These are phyloP conservation scores for Brachirus orientalis DNA, from an alignment of 2,113 vertebrate genomes.

Conservation along the genomic window DNA sequence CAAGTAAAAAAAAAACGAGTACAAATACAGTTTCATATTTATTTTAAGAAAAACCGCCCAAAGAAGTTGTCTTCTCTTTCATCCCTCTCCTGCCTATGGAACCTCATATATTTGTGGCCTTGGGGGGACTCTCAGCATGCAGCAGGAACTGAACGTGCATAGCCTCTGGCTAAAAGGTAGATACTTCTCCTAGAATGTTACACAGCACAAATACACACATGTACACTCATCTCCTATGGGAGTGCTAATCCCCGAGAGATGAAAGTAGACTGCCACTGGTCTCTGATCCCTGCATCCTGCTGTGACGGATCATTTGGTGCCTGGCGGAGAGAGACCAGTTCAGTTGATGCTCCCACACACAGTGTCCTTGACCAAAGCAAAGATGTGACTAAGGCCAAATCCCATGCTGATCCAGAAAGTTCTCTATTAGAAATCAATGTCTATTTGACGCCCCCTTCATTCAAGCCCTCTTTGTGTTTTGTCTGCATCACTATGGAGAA, in stretches of 20 bases:
- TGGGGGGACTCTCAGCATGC: slow-evolving; percentile 56
- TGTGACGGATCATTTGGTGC: slow-evolving; percentile 68
- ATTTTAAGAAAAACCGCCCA: slow-evolving; percentile 60
- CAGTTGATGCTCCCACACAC: slow-evolving; percentile 55
- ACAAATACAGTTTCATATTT: slow-evolving; percentile 62
- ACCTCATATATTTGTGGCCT: slow-evolving; percentile 52
- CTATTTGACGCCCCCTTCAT: slow-evolving; percentile 68
- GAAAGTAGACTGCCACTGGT: slow-evolving; percentile 69
- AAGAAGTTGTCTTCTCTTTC: slow-evolving; percentile 59
- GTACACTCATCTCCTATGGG: slow-evolving; percentile 52
- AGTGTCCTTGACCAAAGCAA: slow-evolving; percentile 69
- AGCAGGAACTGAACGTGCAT: slow-evolving; percentile 58
- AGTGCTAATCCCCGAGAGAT: slow-evolving; percentile 73
- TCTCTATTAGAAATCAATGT: slow-evolving; percentile 79
- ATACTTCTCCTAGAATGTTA: slow-evolving; percentile 55
- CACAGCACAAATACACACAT: slow-evolving; percentile 49
- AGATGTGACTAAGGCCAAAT: slow-evolving; percentile 53
- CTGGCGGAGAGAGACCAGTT: slow-evolving; percentile 60
- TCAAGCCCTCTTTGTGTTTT: slow-evolving; percentile 51
- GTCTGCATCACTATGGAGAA: slow-evolving; percentile 43
- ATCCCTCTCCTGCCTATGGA: slow-evolving; percentile 46
- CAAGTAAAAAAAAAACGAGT: slow-evolving; percentile 11
- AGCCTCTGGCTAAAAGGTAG: slow-evolving; percentile 66
- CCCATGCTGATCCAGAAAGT: slow-evolving; percentile 66
- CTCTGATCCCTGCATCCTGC: slow-evolving; percentile 67